Conservation (phyloP, 2,888 invertebrate genomes). For the Liopterus haemorrhoidalis region DNA sequence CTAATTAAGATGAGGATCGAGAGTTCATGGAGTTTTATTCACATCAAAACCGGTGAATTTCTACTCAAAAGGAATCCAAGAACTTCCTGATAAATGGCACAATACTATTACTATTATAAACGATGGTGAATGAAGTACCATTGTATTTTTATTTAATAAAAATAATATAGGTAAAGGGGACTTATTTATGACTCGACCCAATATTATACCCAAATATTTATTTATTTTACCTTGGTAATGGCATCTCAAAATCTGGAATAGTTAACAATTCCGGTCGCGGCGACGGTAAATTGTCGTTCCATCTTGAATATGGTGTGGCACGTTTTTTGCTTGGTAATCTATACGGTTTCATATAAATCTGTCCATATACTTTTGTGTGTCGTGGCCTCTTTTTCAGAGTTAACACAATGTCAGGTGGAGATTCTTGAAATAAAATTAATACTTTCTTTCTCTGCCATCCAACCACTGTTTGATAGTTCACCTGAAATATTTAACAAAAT, state of each 20-base stretch:
- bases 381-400: slow-evolving; percentile 78
- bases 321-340: slow-evolving; percentile 66
- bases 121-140: background rate
- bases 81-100: too few relatives aligned
- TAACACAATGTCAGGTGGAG: slow-evolving; percentile 72
- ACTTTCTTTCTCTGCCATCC: slow-evolving; percentile 80
- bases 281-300: slow-evolving; percentile 65
- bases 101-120: background rate
- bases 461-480: slow-evolving; percentile 66
- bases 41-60: too few relatives aligned
- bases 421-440: slow-evolving; percentile 65
- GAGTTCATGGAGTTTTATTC: too few relatives aligned
- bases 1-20: too few relatives aligned
- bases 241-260: slow-evolving; percentile 55
- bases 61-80: too few relatives aligned
- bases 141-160: background rate
- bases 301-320: slow-evolving; percentile 56
- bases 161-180: background rate
- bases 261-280: slow-evolving; percentile 58
- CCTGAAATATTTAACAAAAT: slow-evolving; percentile 44
- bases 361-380: slow-evolving; percentile 73
- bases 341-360: slow-evolving; percentile 66
- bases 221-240: slow-evolving; percentile 50
- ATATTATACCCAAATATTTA: too few relatives aligned
- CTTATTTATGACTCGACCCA: background rate